phyloP scores from a whole-genome alignment of 2,797 vertebrate genomes.

The Cryptoprocta ferox region DNA sequence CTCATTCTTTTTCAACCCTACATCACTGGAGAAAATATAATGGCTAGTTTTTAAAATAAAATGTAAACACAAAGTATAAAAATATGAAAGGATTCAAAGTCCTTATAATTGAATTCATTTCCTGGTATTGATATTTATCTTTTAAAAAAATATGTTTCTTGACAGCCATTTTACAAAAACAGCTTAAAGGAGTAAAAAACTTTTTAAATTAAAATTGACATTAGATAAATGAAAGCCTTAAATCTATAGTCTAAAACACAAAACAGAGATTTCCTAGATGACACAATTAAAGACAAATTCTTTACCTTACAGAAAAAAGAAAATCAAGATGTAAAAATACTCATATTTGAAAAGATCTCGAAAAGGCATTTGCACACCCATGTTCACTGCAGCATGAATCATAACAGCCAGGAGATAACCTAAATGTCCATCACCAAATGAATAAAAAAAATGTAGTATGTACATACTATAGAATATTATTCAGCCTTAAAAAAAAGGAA shows the following conservation, averaged over 20 bases:
- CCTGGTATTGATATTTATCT: conserved; percentile 15
- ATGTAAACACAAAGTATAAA: conserved; percentile 50
- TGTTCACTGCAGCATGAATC: not conserved
- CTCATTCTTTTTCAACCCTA: conserved; percentile 16
- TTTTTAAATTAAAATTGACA: conserved; percentile 38
- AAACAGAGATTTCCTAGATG: conserved; percentile 21
- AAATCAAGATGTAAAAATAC: not conserved
- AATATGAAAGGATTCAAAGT: conserved; percentile 2
- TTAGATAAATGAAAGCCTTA: conserved; percentile 33
- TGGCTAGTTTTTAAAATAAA: conserved; percentile 32
- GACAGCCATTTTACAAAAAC: not conserved
- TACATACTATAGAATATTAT: not conserved
- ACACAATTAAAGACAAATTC: conserved; percentile 21
- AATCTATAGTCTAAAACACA: not conserved
- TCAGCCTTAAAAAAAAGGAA: not conserved
- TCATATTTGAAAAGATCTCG: not conserved
- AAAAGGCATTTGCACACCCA: not conserved
- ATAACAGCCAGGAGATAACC: not conserved
- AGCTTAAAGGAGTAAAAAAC: conserved; percentile 37
- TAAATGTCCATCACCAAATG: not conserved
- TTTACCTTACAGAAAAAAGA: conserved; percentile 28
- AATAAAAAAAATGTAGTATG: not conserved
- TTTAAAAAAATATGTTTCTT: conserved; percentile 45
- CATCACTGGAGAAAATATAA: not conserved
- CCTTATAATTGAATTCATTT: conserved; percentile 31